These are phyloP conservation scores for Musca domestica DNA, from an alignment of 1,140 invertebrate genomes.

Conservation along the genomic window DNA sequence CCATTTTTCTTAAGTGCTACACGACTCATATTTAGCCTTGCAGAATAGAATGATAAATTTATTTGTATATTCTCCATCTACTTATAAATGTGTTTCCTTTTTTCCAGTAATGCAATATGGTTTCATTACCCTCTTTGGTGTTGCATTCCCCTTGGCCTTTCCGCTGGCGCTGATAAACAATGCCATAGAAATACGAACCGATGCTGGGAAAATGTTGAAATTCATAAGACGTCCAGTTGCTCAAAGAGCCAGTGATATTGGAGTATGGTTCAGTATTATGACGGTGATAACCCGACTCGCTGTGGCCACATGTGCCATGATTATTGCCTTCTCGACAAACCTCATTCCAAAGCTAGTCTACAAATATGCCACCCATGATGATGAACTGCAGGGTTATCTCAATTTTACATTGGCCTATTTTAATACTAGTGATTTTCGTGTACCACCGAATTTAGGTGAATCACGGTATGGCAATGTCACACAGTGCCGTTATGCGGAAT, in stretches of 20 bases:
- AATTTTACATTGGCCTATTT: constrained; percentile 73
- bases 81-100: constrained; percentile 13
- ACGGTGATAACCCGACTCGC: constrained; percentile 69
- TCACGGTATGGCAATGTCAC: constrained; percentile 52
- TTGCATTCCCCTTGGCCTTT: constrained; percentile 78
- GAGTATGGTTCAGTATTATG: constrained; percentile 73
- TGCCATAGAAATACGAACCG: constrained; percentile 76
- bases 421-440: constrained; percentile 57
- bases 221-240: constrained; percentile 72
- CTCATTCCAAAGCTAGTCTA: constrained; percentile 77
- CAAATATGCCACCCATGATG: constrained; percentile 58
- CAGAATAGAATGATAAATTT: too few relatives aligned
- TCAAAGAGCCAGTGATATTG: constrained; percentile 73
- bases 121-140: constrained; percentile 84
- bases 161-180: constrained; percentile 82
- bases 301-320: constrained; percentile 78
- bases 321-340: constrained; percentile 84
- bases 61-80: too few relatives aligned
- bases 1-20: too few relatives aligned
- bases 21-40: too few relatives aligned
- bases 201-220: constrained; percentile 78
- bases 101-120: constrained; percentile 77
- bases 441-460: constrained; percentile 57
- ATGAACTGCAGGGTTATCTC: constrained; percentile 67
- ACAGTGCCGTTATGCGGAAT: constrained; percentile 64